phyloP scores from a whole-genome alignment of 2,888 invertebrate genomes.

The Cheilosia impressa region DNA sequence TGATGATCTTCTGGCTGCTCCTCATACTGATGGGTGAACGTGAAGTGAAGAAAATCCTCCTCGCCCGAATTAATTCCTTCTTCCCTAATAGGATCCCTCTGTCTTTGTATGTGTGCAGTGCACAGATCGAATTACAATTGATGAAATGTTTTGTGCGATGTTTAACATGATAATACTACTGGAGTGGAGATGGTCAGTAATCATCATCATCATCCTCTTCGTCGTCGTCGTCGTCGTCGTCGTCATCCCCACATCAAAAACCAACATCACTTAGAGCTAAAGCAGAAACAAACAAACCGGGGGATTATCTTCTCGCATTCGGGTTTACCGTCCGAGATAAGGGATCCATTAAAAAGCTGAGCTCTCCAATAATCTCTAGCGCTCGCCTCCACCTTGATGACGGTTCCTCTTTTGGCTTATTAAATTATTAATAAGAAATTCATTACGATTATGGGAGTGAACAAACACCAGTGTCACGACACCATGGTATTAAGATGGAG shows the following conservation, averaged over 20 bases:
- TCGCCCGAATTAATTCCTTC: conserved; percentile 67
- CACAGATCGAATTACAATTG: conserved; percentile 70
- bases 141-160: conserved; percentile 75
- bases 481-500: conserved; percentile 68
- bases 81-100: conserved; percentile 52
- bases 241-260: conserved; percentile 36
- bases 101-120: neutral
- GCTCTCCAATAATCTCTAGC: conserved; percentile 30
- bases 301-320: conserved; percentile 65
- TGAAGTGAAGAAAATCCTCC: conserved; percentile 68
- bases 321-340: conserved; percentile 50
- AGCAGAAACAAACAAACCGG: conserved; percentile 57
- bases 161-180: conserved; percentile 75
- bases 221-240: conserved; percentile 40
- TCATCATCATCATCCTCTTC: conserved; percentile 50
- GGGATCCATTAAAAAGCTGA: conserved; percentile 66
- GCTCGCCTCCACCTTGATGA: conserved; percentile 25
- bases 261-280: conserved; percentile 67
- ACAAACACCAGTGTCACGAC: conserved; percentile 75
- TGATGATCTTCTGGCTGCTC: conserved; percentile 43
- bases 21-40: conserved; percentile 1
- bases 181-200: conserved; percentile 69
- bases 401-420: conserved; percentile 31
- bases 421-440: conserved; percentile 68
- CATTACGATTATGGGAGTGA: conserved; percentile 68